Evolutionary conservation across 2,113 vertebrate species (phyloP).

Genomic region (Anser brachyrhynchus): DNA sequence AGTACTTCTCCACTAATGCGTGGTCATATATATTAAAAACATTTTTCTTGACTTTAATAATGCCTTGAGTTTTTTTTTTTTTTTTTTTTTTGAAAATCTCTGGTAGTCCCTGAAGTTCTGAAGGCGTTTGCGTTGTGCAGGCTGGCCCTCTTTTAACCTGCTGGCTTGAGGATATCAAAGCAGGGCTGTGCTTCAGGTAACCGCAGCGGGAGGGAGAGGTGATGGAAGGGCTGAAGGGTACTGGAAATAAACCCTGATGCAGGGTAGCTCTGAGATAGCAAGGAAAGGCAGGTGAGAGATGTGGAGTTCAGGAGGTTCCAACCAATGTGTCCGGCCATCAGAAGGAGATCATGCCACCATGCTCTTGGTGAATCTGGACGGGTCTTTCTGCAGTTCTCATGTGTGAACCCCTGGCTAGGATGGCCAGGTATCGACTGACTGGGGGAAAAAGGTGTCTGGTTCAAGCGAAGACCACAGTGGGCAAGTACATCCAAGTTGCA

Average conservation of each 20-base stretch:
- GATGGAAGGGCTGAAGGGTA: neutral
- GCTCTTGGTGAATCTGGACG: neutral
- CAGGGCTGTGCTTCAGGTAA: neutral
- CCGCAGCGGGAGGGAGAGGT: neutral
- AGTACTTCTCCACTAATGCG: neutral
- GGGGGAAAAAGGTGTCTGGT: neutral
- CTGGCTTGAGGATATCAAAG: neutral
- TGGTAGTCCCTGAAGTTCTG: neutral
- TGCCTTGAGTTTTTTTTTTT: neutral
- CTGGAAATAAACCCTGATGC: neutral
- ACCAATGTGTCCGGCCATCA: neutral
- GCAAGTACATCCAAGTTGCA: neutral
- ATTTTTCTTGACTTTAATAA: neutral
- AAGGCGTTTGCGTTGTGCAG: neutral
- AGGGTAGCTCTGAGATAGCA: neutral
- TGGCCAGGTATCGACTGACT: neutral
- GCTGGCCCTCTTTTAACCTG: neutral
- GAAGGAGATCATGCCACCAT: neutral
- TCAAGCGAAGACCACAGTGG: rapidly evolving
- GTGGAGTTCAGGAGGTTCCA: neutral
- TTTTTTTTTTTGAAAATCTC: neutral
- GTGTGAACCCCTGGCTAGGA: neutral
- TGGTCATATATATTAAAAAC: neutral
- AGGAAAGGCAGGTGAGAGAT: neutral
- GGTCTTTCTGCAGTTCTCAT: neutral